Evolutionary conservation across 2,113 vertebrate genomes (phyloP).

Genomic region (Odobenus rosmarus): DNA sequence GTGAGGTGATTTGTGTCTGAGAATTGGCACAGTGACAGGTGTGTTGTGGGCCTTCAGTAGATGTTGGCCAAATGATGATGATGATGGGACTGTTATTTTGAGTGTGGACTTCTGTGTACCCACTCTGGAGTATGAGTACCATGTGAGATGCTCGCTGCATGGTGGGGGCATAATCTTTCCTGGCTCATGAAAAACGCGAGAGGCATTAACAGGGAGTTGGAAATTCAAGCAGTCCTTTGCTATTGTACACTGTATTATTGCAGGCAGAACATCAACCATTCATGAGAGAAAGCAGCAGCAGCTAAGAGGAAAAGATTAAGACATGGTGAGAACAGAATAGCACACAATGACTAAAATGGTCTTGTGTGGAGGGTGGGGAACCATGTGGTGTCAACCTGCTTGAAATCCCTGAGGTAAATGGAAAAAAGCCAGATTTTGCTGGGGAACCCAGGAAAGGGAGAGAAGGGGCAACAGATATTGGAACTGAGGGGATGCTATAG

Average conservation of each 20-base stretch:
- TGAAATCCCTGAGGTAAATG: background rate
- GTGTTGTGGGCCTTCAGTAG: background rate
- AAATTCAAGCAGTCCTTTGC: background rate
- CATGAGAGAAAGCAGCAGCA: background rate
- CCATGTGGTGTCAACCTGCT: background rate
- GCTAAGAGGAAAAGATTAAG: background rate
- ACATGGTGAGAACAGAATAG: background rate
- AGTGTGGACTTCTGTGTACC: background rate
- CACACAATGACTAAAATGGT: background rate
- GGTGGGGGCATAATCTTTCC: background rate
- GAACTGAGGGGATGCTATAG: background rate
- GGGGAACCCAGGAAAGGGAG: background rate
- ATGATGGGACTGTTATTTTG: background rate
- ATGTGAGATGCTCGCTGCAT: background rate
- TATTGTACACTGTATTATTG: background rate
- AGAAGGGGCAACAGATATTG: background rate
- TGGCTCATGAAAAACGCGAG: background rate
- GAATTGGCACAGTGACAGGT: background rate
- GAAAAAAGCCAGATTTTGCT: background rate
- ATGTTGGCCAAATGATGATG: background rate
- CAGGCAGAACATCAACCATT: background rate
- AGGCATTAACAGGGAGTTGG: background rate
- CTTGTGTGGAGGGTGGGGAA: accelerated
- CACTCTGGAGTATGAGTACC: background rate
- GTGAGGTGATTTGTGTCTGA: background rate